Conservation (phyloP, 2,797 vertebrate genomes). For the Rhinoraja longicauda region DNA sequence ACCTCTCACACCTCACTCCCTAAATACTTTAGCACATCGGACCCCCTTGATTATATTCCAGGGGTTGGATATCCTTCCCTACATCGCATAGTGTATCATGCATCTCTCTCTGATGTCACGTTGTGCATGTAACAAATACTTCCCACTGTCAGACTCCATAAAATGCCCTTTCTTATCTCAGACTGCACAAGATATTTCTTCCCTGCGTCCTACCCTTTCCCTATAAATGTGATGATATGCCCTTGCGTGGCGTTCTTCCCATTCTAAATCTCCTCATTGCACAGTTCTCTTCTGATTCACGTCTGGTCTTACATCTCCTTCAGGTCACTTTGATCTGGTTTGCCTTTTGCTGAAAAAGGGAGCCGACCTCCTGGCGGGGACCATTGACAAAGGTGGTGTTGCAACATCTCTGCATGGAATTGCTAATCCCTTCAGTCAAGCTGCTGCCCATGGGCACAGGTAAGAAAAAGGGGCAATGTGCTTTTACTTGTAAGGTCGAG, state of each 20-base stretch:
- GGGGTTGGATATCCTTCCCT: not conserved
- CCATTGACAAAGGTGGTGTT: constrained; percentile 67
- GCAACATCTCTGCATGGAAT: constrained; percentile 63
- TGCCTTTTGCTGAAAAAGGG: constrained; percentile 67
- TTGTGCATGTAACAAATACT: not conserved
- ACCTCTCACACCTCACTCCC: not conserved
- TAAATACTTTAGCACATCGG: not conserved
- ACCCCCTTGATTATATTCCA: not conserved
- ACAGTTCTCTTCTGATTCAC: not conserved
- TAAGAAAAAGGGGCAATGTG: constrained; percentile 42
- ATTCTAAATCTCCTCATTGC: not conserved
- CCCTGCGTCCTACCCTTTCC: too few relatives aligned
- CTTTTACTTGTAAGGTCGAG: not conserved
- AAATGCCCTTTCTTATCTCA: not conserved
- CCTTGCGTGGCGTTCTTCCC: not conserved
- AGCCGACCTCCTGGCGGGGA: constrained; percentile 69
- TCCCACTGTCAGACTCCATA: not conserved
- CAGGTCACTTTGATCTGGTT: constrained; percentile 73
- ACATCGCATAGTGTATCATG: not conserved
- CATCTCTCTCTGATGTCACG: not conserved
- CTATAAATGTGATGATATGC: not conserved
- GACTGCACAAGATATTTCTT: not conserved
- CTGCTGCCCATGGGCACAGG: constrained; percentile 73
- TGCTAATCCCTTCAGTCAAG: constrained; percentile 72
- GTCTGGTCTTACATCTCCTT: not conserved